These are phyloP conservation scores for Troides aeacus DNA, from an alignment of 2,888 invertebrate genomes.

Conservation along the genomic window DNA sequence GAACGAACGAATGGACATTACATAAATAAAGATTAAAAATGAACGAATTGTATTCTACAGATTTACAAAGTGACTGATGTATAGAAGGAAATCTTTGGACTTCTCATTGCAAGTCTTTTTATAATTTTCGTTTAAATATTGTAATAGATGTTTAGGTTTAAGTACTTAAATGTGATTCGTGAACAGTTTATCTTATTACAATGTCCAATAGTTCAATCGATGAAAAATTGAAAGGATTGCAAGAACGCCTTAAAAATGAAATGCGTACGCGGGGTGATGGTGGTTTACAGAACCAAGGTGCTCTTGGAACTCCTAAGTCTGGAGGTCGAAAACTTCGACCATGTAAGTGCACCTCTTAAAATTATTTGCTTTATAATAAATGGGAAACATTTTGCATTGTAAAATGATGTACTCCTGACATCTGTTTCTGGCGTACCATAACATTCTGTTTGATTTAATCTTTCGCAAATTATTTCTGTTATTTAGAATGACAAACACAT, in stretches of 20 bases:
- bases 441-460: constrained; percentile 16
- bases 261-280: constrained; percentile 83
- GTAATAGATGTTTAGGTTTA: constrained; percentile 57
- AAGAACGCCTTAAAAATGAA: constrained; percentile 86
- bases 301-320: constrained; percentile 71
- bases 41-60: constrained; percentile 36
- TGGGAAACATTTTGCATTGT: background rate
- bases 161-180: constrained; percentile 66
- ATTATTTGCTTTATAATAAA: background rate
- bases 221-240: constrained; percentile 90
- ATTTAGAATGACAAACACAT: no score
- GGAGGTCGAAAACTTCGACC: constrained; percentile 82
- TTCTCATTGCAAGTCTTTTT: constrained; percentile 65
- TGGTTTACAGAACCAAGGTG: constrained; percentile 80
- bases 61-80: constrained; percentile 31
- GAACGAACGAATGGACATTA: constrained; percentile 25
- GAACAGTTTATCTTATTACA: constrained; percentile 52
- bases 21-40: constrained; percentile 29
- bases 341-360: constrained; percentile 71
- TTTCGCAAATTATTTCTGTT: no score
- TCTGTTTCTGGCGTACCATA: constrained; percentile 20
- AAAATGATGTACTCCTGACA: constrained; percentile 8
- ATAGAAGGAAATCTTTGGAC: constrained; percentile 68
- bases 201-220: constrained; percentile 88
- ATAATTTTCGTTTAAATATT: constrained; percentile 70